Evolutionary conservation across 2,113 vertebrate species (phyloP).

Genomic region (Syngnathus scovelli): DNA sequence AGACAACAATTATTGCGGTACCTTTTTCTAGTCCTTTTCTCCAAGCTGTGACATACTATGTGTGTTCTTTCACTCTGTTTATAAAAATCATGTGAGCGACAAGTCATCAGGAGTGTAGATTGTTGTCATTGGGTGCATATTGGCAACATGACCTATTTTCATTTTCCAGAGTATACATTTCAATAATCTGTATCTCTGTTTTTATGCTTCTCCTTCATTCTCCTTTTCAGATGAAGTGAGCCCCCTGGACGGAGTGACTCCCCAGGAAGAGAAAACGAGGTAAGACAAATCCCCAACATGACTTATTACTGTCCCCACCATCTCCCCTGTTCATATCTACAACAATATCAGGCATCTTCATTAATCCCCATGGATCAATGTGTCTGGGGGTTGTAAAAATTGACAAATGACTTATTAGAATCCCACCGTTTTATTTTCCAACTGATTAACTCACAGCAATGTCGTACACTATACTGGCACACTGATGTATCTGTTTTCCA

Average conservation of each 20-base stretch:
- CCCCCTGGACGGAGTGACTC: conserved; percentile 60
- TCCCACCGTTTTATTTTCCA: conserved; percentile 76
- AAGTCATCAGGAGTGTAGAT: conserved; percentile 10
- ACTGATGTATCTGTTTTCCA: conserved; percentile 71
- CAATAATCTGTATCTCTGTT: conserved; percentile 50
- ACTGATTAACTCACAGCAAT: conserved; percentile 74
- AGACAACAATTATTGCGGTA: too few relatives aligned
- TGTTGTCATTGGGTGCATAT: conserved; percentile 42
- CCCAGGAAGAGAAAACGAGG: conserved; percentile 71
- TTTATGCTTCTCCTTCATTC: conserved; percentile 51
- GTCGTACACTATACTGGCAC: conserved; percentile 66
- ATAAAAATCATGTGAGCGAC: background rate
- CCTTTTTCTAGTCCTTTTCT: background rate
- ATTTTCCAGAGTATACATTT: conserved; percentile 13
- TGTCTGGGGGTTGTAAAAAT: conserved; percentile 76
- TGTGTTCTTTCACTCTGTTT: conserved; percentile 26
- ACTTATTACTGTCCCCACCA: conserved; percentile 69
- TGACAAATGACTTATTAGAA: conserved; percentile 80
- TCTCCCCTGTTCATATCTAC: conserved; percentile 72
- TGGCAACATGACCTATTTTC: conserved; percentile 15
- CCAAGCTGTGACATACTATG: conserved; percentile 19
- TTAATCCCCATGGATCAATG: conserved; percentile 75
- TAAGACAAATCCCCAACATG: conserved; percentile 71
- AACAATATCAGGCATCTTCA: conserved; percentile 75
- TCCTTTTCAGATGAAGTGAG: conserved; percentile 72